Evolutionary conservation across 2,888 invertebrate genomes (phyloP).

Genomic region (Drosophila trichaetosa): DNA sequence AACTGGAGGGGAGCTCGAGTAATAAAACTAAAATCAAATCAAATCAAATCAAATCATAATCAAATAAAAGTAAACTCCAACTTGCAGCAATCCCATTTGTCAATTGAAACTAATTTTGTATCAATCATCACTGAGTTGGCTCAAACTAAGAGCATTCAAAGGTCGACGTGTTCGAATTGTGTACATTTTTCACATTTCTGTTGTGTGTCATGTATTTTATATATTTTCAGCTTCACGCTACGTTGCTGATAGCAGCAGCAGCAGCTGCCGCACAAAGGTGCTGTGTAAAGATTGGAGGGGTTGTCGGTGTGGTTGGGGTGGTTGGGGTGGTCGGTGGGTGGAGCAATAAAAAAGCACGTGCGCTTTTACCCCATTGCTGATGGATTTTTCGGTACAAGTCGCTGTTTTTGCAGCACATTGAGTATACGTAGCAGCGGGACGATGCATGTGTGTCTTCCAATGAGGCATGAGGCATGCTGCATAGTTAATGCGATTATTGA

Average conservation of each 20-base stretch:
- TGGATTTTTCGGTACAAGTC: constrained; percentile 44
- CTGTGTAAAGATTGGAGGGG: neutral
- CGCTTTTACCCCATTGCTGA: constrained; percentile 31
- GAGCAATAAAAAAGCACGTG: constrained; percentile 29
- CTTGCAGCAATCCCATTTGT: neutral
- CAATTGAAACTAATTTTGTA: neutral
- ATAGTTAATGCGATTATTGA: constrained; percentile 35
- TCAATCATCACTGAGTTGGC: neutral
- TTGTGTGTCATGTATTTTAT: constrained; percentile 20
- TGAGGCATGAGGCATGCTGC: constrained; percentile 19
- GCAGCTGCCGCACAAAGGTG: constrained; percentile 1
- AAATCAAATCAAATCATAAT: neutral
- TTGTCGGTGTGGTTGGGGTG: no score
- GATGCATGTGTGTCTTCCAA: neutral
- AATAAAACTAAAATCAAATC: constrained; percentile 6
- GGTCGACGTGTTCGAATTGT: constrained; percentile 22
- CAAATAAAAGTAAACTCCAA: neutral
- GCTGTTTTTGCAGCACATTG: constrained; percentile 10
- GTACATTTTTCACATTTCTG: constrained; percentile 23
- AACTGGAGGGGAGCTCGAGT: neutral
- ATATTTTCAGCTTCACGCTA: constrained; percentile 6
- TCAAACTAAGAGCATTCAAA: constrained; percentile 11
- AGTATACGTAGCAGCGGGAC: constrained; percentile 43
- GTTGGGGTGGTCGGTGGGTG: neutral
- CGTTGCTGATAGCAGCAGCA: constrained; percentile 9